These are phyloP conservation scores for Papilio machaon DNA, from an alignment of 1,140 invertebrate genomes.

Conservation along the genomic window DNA sequence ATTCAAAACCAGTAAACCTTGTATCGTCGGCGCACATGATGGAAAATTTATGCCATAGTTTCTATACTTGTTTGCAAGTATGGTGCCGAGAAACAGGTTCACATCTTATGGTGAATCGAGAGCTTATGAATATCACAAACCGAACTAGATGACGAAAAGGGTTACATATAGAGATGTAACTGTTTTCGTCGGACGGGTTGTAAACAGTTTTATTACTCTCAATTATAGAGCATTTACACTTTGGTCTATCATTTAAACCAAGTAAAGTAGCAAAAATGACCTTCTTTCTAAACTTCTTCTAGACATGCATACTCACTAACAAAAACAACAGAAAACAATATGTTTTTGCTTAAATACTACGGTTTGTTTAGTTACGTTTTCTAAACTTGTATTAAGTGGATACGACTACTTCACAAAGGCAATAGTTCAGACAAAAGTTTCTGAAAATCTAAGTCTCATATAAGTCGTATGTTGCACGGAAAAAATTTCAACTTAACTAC, in stretches of 20 bases:
- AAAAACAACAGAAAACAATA: neutral
- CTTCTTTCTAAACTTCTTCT: too few species aligned
- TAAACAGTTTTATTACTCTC: too few species aligned
- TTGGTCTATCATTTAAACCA: too few species aligned
- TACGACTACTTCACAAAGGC: neutral
- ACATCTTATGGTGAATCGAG: neutral
- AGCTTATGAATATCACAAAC: neutral
- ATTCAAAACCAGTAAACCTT: constrained; percentile 16
- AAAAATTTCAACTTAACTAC: neutral
- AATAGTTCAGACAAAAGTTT: neutral
- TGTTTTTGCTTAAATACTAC: neutral
- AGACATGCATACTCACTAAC: too few species aligned
- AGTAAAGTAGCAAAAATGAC: too few species aligned
- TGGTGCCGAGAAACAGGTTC: neutral
- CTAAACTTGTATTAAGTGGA: neutral
- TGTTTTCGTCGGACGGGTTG: too few species aligned
- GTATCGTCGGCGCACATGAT: neutral
- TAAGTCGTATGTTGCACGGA: neutral
- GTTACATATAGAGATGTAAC: too few species aligned
- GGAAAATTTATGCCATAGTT: neutral
- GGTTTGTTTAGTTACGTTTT: neutral
- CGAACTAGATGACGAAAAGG: too few species aligned
- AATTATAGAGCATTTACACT: too few species aligned
- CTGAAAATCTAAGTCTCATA: neutral
- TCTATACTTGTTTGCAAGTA: neutral